phyloP scores from a whole-genome alignment of 2,113 vertebrate species.

The Peromyscus polionotus region DNA sequence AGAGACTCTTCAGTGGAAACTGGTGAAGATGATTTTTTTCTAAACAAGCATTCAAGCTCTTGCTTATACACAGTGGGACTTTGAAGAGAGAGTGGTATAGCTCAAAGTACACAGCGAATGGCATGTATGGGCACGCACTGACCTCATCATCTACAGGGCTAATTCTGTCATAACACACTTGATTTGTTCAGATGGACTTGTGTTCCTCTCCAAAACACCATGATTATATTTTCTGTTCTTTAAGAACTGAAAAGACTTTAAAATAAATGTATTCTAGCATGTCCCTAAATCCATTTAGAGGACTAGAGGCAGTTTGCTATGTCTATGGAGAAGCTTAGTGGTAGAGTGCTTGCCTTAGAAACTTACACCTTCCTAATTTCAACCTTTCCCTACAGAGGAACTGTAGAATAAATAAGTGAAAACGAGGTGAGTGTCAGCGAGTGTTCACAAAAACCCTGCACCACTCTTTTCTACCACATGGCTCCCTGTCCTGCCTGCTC shows the following conservation, averaged over 20 bases:
- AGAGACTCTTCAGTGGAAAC: not conserved
- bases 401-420: not conserved
- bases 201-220: not conserved
- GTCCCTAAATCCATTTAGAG: not conserved
- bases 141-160: not conserved
- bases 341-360: not conserved
- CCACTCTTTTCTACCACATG: rapidly evolving
- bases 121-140: rapidly evolving
- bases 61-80: not conserved
- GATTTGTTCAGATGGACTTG: not conserved
- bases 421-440: not conserved
- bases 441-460: not conserved
- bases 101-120: not conserved
- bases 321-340: not conserved
- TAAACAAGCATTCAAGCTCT: not conserved
- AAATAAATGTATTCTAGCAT: not conserved
- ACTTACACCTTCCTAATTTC: not conserved
- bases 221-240: not conserved
- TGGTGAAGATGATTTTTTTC: not conserved
- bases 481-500: not conserved
- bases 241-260: conserved; percentile 27
- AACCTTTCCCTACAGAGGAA: not conserved
- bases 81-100: not conserved
- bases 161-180: not conserved
- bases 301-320: not conserved